These are phyloP conservation scores for Ahaetulla prasina DNA, from an alignment of 2,113 vertebrate genomes.

Conservation along the genomic window DNA sequence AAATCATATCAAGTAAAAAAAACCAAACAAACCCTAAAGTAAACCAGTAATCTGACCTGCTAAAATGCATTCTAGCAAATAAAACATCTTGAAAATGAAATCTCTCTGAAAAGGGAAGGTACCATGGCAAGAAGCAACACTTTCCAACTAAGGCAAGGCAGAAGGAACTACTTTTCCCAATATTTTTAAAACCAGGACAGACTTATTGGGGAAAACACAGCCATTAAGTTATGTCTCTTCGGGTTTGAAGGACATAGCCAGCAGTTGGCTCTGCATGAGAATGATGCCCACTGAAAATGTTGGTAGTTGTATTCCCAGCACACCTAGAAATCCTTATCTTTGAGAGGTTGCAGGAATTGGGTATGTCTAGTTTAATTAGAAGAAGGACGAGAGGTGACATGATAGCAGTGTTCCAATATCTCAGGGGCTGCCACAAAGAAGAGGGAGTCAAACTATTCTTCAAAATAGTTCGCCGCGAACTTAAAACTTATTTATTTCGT, in stretches of 20 bases:
- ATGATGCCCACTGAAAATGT: not conserved
- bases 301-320: not conserved
- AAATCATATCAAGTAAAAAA: not conserved
- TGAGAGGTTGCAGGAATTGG: not conserved
- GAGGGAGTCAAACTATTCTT: not conserved
- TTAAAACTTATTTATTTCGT: too few species aligned
- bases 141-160: not conserved
- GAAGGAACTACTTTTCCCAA: not conserved
- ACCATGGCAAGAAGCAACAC: not conserved
- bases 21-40: not conserved
- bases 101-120: not conserved
- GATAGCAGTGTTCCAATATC: not conserved
- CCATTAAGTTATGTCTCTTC: not conserved
- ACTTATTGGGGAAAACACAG: not conserved
- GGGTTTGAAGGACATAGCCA: not conserved
- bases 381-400: not conserved
- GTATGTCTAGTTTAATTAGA: not conserved
- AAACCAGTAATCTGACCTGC: not conserved
- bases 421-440: not conserved
- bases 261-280: not conserved
- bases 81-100: not conserved
- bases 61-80: not conserved
- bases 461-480: too few species aligned
- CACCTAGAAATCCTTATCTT: not conserved
- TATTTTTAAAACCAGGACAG: not conserved